These are phyloP conservation scores for Chelmon rostratus DNA, from an alignment of 2,797 vertebrate species.

Conservation along the genomic window DNA sequence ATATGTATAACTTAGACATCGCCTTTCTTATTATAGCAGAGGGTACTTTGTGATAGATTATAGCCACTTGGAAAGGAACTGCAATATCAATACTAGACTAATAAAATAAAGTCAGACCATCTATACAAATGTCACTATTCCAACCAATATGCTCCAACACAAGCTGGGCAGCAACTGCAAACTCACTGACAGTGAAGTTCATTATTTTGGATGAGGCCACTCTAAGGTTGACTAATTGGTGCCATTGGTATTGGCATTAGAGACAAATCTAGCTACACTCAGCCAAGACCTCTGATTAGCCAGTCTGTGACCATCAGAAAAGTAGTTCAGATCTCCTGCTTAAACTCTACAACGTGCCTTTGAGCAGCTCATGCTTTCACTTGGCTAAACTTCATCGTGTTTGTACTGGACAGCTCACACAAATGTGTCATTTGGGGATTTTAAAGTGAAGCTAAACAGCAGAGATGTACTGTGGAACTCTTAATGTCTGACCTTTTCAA, in stretches of 20 bases:
- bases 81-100: background rate
- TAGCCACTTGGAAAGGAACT: background rate
- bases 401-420: constrained; percentile 13
- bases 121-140: constrained; percentile 19
- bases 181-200: constrained; percentile 37
- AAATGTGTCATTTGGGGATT: constrained; percentile 19
- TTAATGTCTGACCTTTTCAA: background rate
- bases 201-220: constrained; percentile 50
- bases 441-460: constrained; percentile 1
- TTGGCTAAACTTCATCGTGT: background rate
- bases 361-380: constrained; percentile 15
- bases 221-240: constrained; percentile 50
- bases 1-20: background rate
- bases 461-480: background rate
- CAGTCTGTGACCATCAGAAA: constrained; percentile 4
- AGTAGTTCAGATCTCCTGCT: constrained; percentile 20
- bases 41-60: constrained; percentile 2
- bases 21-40: background rate
- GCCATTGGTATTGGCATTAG: constrained; percentile 40
- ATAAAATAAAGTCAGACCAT: constrained; percentile 8
- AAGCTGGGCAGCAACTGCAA: constrained; percentile 16
- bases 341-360: background rate
- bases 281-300: constrained; percentile 24
- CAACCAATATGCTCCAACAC: constrained; percentile 12
- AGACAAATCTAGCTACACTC: constrained; percentile 25